phyloP scores from a whole-genome alignment of 2,888 invertebrate genomes.

The Chirona hameri region DNA sequence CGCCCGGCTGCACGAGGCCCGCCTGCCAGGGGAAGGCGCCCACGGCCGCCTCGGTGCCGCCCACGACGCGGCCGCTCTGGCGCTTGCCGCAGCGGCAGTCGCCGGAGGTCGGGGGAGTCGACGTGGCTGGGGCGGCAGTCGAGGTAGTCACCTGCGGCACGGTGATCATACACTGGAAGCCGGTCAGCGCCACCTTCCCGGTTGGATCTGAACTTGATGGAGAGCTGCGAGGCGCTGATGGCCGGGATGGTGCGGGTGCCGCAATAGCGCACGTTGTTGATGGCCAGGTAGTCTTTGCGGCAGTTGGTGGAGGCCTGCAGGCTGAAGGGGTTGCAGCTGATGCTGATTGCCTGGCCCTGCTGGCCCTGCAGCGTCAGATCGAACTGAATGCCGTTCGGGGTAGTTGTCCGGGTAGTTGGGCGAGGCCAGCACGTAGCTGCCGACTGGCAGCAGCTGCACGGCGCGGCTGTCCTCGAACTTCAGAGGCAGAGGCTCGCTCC shows the following conservation, averaged over 20 bases:
- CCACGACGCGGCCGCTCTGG: not conserved
- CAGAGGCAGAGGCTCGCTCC: too few species aligned
- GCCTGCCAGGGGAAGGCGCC: conserved; percentile 14
- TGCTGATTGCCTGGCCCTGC: not conserved
- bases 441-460: too few species aligned
- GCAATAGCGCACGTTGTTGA: not conserved
- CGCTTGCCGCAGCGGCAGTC: not conserved
- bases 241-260: not conserved
- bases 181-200: not conserved
- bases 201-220: not conserved
- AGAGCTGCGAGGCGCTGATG: not conserved
- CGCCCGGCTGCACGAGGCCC: not conserved
- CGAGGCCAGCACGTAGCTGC: too few species aligned
- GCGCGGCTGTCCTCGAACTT: too few species aligned
- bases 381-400: too few species aligned
- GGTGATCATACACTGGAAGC: not conserved
- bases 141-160: not conserved
- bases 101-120: not conserved
- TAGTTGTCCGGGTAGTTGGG: too few species aligned
- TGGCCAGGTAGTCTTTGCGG: not conserved
- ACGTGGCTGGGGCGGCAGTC: not conserved
- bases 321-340: not conserved
- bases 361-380: not conserved
- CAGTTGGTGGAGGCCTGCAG: not conserved
- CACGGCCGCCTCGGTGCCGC: not conserved